These are phyloP conservation scores for Mnemiopsis leidyi DNA, from an alignment of 37 sponge, comb jelly and placozoan genomes.

Conservation along the genomic window DNA sequence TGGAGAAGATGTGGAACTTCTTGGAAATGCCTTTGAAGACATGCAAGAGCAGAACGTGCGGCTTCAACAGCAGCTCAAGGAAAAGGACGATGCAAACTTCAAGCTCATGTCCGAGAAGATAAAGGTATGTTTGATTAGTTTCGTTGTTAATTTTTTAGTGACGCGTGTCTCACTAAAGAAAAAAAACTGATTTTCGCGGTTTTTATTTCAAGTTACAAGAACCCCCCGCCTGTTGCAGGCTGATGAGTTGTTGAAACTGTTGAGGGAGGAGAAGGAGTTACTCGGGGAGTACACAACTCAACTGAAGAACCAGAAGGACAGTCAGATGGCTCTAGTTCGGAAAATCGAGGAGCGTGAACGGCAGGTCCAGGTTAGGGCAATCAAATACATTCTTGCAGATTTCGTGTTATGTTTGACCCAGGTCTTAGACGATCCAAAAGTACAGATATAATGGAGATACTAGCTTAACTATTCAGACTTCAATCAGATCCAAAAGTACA, in stretches of 20 bases:
- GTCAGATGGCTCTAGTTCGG: conserved; percentile 70
- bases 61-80: conserved; percentile 88
- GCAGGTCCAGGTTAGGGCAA: conserved; percentile 67
- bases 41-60: conserved; percentile 90
- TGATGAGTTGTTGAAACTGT: conserved; percentile 73
- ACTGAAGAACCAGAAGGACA: conserved; percentile 70
- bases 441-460: no score
- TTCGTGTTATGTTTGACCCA: no score
- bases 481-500: no score
- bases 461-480: no score
- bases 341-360: conserved; percentile 84
- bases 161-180: no score
- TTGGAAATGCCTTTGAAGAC: conserved; percentile 92
- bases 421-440: no score
- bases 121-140: conserved; percentile 70
- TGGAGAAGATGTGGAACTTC: conserved; percentile 87
- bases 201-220: no score
- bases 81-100: conserved; percentile 97
- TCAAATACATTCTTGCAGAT: no score
- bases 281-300: conserved; percentile 68
- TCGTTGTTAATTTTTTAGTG: no score
- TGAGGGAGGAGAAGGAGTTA: conserved; percentile 78
- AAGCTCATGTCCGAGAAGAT: conserved; percentile 96
- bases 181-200: no score
- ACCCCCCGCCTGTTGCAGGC: conserved; percentile 60